Percentiles rank a stretch among this genome's conserved stretches.
Conservation (phyloP, 1,140 invertebrate species). For the Steinernema khuongi region DNA sequence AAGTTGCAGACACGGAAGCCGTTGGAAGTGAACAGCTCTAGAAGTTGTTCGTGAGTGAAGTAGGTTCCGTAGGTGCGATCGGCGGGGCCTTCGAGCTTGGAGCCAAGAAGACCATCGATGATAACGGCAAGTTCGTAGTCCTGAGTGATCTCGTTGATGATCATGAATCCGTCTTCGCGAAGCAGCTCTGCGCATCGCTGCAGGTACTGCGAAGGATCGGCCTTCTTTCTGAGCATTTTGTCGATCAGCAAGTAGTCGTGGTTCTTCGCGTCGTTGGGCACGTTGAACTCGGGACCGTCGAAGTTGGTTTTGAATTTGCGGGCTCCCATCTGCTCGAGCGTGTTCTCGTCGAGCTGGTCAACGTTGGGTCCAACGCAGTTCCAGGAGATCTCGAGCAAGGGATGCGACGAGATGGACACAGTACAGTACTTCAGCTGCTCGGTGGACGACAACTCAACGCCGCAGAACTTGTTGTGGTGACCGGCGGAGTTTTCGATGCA, state of each 20-base stretch:
- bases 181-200: constrained; percentile 65
- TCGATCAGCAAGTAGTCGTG: constrained; percentile 53
- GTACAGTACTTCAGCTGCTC: constrained; percentile 52
- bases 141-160: constrained; percentile 60
- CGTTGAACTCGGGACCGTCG: constrained; percentile 34
- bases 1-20: constrained; percentile 56
- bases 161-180: constrained; percentile 70
- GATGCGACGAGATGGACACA: constrained; percentile 57
- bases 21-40: constrained; percentile 60
- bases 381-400: constrained; percentile 60
- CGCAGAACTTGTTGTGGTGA: constrained; percentile 68
- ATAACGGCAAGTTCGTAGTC: constrained; percentile 54
- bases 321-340: constrained; percentile 53
- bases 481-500: constrained; percentile 72
- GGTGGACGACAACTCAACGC: constrained; percentile 67
- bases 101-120: constrained; percentile 65
- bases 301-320: constrained; percentile 56
- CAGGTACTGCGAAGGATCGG: constrained; percentile 57
- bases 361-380: constrained; percentile 53
- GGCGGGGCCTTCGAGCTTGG: constrained; percentile 64
- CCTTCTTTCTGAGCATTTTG: constrained; percentile 55
- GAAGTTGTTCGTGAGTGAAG: constrained; percentile 54
- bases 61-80: constrained; percentile 51
- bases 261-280: constrained; percentile 50
- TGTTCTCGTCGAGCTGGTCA: constrained; percentile 53